Percentiles rank a stretch among this genome's conserved stretches.
These are phyloP conservation scores for Jaculus jaculus DNA, from an alignment of 2,113 vertebrate genomes.

Conservation along the genomic window DNA sequence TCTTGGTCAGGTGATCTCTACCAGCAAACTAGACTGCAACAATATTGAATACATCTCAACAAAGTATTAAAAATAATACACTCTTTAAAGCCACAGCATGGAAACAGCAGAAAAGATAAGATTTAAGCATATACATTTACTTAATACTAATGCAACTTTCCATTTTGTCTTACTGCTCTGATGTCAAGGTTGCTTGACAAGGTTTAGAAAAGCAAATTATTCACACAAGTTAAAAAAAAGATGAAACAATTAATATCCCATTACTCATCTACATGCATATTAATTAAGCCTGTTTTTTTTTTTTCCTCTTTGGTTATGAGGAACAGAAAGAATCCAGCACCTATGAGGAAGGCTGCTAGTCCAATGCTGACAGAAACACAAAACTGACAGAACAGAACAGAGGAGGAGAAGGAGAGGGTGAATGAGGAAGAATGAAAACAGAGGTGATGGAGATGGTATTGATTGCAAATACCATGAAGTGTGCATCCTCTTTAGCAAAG, in stretches of 20 bases:
- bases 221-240: background rate
- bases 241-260: background rate
- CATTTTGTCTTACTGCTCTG: constrained; percentile 41
- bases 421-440: no score
- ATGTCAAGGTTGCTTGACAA: background rate
- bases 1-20: no score
- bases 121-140: background rate
- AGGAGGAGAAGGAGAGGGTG: no score
- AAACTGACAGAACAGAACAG: no score
- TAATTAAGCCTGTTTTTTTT: background rate
- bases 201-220: background rate
- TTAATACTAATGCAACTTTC: background rate
- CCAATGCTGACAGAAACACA: background rate
- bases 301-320: background rate
- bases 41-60: background rate
- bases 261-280: constrained; percentile 14
- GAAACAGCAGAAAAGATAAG: background rate
- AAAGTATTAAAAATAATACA: constrained; percentile 28
- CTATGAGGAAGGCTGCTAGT: background rate
- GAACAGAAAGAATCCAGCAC: background rate
- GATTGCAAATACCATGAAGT: no score
- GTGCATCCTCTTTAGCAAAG: background rate
- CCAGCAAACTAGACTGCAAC: no score
- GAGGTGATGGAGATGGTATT: no score
- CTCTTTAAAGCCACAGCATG: background rate